These are phyloP conservation scores for Diorhabda elongata DNA, from an alignment of 1,140 invertebrate genomes.

Conservation along the genomic window DNA sequence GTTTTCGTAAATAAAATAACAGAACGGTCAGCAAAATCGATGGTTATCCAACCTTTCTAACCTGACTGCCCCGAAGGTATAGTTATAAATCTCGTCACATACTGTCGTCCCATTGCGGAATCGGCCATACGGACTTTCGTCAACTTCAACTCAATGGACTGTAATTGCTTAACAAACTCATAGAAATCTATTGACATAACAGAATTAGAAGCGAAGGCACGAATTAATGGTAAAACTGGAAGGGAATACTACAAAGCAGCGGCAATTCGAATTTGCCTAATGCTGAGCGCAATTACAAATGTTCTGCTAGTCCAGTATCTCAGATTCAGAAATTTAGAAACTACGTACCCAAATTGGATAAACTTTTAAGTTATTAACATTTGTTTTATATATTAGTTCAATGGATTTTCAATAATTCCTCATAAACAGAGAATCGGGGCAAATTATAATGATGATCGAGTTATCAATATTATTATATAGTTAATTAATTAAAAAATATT, in stretches of 20 bases:
- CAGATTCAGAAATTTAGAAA: too few relatives aligned
- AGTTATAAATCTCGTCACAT: constrained; percentile 11
- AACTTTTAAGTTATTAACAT: too few relatives aligned
- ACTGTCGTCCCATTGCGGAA: neutral
- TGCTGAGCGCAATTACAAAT: constrained; percentile 6
- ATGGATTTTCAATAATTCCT: too few relatives aligned
- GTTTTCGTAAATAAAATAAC: too few relatives aligned
- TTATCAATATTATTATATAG: too few relatives aligned
- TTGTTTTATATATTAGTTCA: too few relatives aligned
- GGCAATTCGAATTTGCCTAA: constrained; percentile 13
- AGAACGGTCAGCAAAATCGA: neutral
- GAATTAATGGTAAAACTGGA: constrained; percentile 15
- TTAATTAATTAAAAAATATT: too few relatives aligned
- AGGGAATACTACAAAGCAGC: constrained; percentile 3
- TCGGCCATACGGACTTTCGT: constrained; percentile 4
- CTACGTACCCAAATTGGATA: too few relatives aligned
- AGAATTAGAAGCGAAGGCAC: constrained; percentile 12
- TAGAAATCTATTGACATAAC: constrained; percentile 9
- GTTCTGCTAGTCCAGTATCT: neutral
- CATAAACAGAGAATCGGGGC: too few relatives aligned
- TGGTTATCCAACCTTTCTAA: neutral
- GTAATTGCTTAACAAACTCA: constrained; percentile 13
- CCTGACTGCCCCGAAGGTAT: neutral
- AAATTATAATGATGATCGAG: too few relatives aligned
- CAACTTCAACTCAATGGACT: constrained; percentile 11